Conservation (phyloP, 2,888 invertebrate genomes). For the Caenorhabditis imperialis region DNA sequence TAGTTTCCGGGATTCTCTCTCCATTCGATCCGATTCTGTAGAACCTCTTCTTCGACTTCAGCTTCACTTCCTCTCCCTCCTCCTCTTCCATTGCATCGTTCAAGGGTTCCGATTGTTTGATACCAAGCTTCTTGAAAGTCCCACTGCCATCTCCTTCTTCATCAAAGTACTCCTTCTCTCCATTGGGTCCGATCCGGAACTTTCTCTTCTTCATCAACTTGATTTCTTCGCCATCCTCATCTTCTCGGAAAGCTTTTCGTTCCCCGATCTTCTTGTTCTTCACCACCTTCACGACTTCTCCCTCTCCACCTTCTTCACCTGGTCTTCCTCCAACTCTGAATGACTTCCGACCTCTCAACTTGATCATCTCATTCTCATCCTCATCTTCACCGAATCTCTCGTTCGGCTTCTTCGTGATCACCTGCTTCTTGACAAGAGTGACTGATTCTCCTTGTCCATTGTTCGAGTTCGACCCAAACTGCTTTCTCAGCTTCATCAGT, state of each 20-base stretch:
- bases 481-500: slow-evolving; percentile 6
- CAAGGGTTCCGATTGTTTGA: too few species aligned
- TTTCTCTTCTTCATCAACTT: too few species aligned
- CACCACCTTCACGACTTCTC: too few species aligned
- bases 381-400: background rate
- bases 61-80: slow-evolving; percentile 2
- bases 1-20: background rate
- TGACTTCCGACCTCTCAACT: slow-evolving; percentile 13
- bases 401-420: background rate
- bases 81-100: too few species aligned
- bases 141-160: too few species aligned
- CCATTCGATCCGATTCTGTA: slow-evolving; percentile 10
- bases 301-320: too few species aligned
- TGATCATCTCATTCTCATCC: slow-evolving; percentile 8
- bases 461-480: background rate
- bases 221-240: background rate
- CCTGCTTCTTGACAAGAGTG: slow-evolving; percentile 10
- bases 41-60: slow-evolving; percentile 3
- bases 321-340: slow-evolving; percentile 7
- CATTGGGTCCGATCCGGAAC: too few species aligned
- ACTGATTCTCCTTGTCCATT: slow-evolving; percentile 4
- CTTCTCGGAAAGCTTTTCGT: background rate
- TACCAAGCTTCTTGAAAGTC: too few species aligned
- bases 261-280: too few species aligned
- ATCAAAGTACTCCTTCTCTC: too few species aligned